These are phyloP conservation scores for Stratiolaelaps scimitus DNA, from an alignment of 1,140 invertebrate species.

Conservation along the genomic window DNA sequence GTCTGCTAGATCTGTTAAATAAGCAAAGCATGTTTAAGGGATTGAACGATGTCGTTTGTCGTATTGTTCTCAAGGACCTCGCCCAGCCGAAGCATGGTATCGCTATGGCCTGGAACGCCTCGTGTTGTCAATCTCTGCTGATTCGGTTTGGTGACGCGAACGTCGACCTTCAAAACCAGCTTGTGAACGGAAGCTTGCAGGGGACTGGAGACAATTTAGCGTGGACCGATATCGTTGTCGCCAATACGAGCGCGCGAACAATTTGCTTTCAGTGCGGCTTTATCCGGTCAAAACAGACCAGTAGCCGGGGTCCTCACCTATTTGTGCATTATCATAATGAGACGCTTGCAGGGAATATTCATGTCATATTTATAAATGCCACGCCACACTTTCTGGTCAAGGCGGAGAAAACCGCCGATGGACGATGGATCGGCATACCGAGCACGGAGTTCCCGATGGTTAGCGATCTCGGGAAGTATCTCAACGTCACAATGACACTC, in stretches of 20 bases:
- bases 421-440: neutral
- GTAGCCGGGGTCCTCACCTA: too few relatives aligned
- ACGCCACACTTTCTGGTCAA: constrained; percentile 3
- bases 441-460: neutral
- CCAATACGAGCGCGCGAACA: neutral
- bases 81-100: neutral
- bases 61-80: neutral
- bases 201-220: too few relatives aligned
- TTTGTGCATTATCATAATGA: too few relatives aligned
- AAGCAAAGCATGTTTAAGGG: too few relatives aligned
- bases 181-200: too few relatives aligned
- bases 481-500: neutral
- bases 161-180: too few relatives aligned
- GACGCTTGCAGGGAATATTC: neutral
- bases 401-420: neutral
- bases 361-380: neutral
- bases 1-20: neutral
- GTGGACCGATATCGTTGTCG: neutral
- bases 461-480: neutral
- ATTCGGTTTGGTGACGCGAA: neutral
- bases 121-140: neutral
- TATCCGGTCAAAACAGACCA: neutral
- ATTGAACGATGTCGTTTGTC: neutral
- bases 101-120: neutral
- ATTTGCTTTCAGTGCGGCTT: neutral